Evolutionary conservation across 2,888 invertebrate species (phyloP).

Genomic region (Tinea trinotella): DNA sequence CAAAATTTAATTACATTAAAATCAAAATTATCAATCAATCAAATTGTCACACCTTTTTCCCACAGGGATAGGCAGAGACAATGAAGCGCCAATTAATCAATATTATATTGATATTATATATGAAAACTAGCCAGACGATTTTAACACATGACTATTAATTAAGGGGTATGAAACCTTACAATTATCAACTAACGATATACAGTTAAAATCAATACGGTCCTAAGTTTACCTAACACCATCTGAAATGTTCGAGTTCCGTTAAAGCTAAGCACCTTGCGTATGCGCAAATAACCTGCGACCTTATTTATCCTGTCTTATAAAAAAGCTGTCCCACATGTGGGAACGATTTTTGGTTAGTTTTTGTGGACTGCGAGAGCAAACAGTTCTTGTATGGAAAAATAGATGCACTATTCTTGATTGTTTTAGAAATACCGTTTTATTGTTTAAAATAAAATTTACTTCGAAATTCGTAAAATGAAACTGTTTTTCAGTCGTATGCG

Average conservation of each 20-base stretch:
- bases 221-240: conserved; percentile 15
- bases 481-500: no score
- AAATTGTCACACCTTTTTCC: no score
- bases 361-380: conserved; percentile 34
- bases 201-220: neutral
- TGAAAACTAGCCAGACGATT: neutral
- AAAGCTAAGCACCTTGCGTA: conserved; percentile 53
- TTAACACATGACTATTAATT: neutral
- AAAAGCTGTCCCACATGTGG: conserved; percentile 45
- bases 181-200: neutral
- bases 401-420: neutral
- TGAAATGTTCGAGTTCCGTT: conserved; percentile 15
- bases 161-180: neutral
- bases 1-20: no score
- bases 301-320: conserved; percentile 53
- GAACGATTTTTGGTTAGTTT: conserved; percentile 53
- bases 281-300: conserved; percentile 68
- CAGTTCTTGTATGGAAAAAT: conserved; percentile 16
- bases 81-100: no score
- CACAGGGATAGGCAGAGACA: no score
- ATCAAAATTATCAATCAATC: no score
- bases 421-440: no score
- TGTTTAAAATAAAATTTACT: no score
- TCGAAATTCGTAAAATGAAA: no score
- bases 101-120: no score